Evolutionary conservation across 2,113 vertebrate species (phyloP), one percentile per base, ranked within the genome.

Genomic region (Sylvia atricapilla): DNA sequence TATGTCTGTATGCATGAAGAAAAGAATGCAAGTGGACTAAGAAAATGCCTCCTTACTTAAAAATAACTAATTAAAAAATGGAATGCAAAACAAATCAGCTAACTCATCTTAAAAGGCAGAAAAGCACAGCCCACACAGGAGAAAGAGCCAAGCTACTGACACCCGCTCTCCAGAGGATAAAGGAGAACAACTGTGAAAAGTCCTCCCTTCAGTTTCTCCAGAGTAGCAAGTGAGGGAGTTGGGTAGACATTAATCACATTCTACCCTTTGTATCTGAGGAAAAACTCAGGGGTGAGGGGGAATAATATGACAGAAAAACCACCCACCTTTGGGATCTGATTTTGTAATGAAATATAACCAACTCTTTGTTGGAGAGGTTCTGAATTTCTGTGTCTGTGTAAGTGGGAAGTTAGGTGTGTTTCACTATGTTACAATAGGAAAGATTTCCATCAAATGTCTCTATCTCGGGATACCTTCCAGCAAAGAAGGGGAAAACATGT

Each of bases 311-410:
- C 55, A 96, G 92, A 91, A 94, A 97, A 96, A 95, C 30, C 93
- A 93, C 50, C 70, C 90, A 84, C 79, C 74, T 96, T 46, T 93
- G 74, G 56, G 80, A 94, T 97, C 94, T 97, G 83, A 95, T 92
- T 96, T 97, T 52, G 3, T 95, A 76, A 96, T 91, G 86, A 97
- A 97, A 95, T 93, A 96, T 85, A 96, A 96, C 72, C 68, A 96
- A 66, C 31, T 94, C 91, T 91, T 97, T 96, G 44, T 87, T 96
- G 87, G 69, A 97, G 91, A 96, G 72, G 82, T 84, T 96, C 89
- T 97, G 96, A 97, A 94, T 97, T 83, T 83, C 95, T 95, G 89
- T 70, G 70, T 95, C 85, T 87, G 67, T 93, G 39, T 91, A 95
- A 97, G 91, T 93, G 90, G 94, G 84, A 97, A 96, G 90, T 95